Evolutionary conservation across 2,797 vertebrate genomes (phyloP).

Genomic region (Lacerta bilineata): DNA sequence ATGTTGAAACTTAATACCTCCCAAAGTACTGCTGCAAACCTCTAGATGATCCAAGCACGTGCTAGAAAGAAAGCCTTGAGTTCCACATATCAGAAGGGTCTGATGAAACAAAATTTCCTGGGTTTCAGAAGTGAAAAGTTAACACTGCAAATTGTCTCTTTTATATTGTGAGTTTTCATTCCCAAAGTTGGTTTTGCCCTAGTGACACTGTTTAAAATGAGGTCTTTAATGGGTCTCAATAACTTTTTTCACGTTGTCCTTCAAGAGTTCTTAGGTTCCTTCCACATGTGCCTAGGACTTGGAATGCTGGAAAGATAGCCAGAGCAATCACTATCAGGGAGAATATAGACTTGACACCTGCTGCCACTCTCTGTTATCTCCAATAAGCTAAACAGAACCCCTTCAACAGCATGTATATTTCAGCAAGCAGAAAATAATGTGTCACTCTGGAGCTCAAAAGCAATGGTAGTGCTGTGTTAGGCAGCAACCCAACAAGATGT

Average conservation of each 20-base stretch:
- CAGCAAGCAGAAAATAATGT: neutral
- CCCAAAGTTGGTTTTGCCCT: neutral
- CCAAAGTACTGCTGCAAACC: neutral
- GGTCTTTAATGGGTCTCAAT: neutral
- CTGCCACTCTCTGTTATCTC: neutral
- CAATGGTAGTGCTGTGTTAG: neutral
- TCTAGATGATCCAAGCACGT: neutral
- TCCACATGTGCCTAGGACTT: neutral
- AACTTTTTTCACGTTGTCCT: neutral
- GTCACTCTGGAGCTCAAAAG: neutral
- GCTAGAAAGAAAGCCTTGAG: neutral
- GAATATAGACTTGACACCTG: neutral
- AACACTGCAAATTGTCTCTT: neutral
- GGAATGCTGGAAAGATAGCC: neutral
- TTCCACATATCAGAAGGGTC: neutral
- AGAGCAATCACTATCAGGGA: neutral
- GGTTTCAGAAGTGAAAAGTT: neutral
- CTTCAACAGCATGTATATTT: neutral
- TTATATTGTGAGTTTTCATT: neutral
- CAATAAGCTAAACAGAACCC: neutral
- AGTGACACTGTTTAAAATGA: neutral
- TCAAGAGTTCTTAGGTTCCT: neutral
- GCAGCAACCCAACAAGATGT: neutral
- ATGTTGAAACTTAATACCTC: slow-evolving; percentile 23
- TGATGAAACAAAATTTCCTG: neutral